A percentile compares a stretch with the other conserved stretches of the same genome.
phyloP scores from a whole-genome alignment of 2,797 vertebrate species.

The Pangasius macronema region DNA sequence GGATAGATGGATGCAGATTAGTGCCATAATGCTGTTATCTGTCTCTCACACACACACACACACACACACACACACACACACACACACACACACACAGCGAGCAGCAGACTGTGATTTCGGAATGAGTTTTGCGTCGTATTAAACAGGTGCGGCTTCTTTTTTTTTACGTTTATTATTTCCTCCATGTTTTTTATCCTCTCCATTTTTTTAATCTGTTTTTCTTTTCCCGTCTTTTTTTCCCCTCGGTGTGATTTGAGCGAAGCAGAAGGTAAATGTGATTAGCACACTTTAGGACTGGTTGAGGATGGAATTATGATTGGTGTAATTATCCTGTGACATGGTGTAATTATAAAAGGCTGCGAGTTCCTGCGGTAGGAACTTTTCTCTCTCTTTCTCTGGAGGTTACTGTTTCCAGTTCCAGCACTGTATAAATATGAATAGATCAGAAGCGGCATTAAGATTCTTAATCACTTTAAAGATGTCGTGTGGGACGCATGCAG shows the following conservation, averaged over 20 bases:
- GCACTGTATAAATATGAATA: not conserved
- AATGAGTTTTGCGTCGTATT: not conserved
- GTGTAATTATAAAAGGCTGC: not conserved
- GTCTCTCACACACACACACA: constrained; percentile 16
- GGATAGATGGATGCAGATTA: constrained; percentile 67
- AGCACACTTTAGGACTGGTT: not conserved
- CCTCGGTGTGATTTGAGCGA: not conserved
- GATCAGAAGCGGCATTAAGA: not conserved
- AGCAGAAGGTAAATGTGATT: not conserved
- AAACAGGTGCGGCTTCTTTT: not conserved
- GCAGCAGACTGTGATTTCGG: not conserved
- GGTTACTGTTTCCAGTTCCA: not conserved
- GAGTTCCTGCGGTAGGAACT: not conserved
- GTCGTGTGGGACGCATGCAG: not conserved
- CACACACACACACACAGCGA: constrained; percentile 31
- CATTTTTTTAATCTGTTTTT: not conserved
- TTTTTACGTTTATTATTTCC: not conserved
- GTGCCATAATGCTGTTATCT: constrained; percentile 63
- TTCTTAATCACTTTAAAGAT: not conserved
- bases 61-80: not conserved
- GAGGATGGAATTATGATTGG: constrained; percentile 2
- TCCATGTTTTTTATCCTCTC: not conserved
- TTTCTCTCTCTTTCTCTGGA: not conserved
- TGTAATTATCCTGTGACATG: constrained; percentile 11
- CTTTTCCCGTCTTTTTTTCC: not conserved